These are phyloP conservation scores for Eciton burchellii DNA, from an alignment of 1,140 invertebrate species.

Conservation along the genomic window DNA sequence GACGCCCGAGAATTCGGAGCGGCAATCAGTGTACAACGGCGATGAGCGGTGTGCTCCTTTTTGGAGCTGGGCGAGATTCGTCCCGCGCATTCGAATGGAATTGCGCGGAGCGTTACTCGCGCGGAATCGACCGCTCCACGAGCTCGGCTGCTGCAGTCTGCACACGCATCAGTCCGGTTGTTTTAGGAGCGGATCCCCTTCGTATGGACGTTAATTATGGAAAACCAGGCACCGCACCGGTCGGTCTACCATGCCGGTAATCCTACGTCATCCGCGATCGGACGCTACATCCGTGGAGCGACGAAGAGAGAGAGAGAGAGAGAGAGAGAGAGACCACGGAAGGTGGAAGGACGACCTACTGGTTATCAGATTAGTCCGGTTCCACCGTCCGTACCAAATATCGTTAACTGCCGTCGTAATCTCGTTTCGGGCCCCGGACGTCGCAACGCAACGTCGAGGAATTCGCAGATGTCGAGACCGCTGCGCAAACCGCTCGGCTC, in stretches of 20 bases:
- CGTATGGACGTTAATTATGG: conserved; percentile 75
- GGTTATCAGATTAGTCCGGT: conserved; percentile 75
- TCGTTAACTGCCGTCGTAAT: conserved; percentile 75
- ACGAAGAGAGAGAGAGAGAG: not conserved
- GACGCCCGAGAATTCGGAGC: not conserved
- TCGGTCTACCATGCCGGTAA: conserved; percentile 65
- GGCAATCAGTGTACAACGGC: not conserved
- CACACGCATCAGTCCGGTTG: conserved; percentile 74
- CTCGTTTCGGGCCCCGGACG: conserved; percentile 60
- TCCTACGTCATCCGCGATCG: conserved; percentile 63
- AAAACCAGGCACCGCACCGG: conserved; percentile 65
- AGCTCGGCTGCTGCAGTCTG: conserved; percentile 55
- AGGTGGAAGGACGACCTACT: conserved; percentile 59
- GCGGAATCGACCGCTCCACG: conserved; percentile 26
- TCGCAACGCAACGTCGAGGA: conserved; percentile 66
- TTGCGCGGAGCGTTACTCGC: conserved; percentile 5
- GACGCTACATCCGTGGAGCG: conserved; percentile 28
- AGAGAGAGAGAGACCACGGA: conserved; percentile 1
- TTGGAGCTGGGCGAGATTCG: not conserved
- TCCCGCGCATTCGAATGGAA: conserved; percentile 19
- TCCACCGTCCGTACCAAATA: conserved; percentile 71
- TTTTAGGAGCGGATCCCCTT: conserved; percentile 74
- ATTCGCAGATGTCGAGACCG: conserved; percentile 60
- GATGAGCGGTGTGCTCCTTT: not conserved
- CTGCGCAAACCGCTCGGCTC: conserved; percentile 59